These are phyloP conservation scores for Mythimna impura DNA, from an alignment of 2,888 invertebrate genomes.

Conservation along the genomic window DNA sequence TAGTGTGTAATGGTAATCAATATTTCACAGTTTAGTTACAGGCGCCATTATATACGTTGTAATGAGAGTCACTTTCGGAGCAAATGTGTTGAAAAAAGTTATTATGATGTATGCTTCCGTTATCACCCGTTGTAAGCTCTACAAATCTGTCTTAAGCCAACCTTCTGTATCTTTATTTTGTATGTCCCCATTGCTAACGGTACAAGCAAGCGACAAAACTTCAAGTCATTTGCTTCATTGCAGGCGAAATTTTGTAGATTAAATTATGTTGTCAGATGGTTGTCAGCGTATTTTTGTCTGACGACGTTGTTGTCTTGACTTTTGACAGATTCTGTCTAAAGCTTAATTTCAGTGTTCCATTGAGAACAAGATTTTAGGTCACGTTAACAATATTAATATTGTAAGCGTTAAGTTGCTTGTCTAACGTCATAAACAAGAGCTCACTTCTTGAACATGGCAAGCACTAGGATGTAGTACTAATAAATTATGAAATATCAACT, in stretches of 20 bases:
- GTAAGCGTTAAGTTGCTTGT: neutral
- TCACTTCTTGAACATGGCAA: neutral
- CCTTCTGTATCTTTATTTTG: neutral
- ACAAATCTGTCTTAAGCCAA: too few species aligned
- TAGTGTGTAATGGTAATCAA: too few species aligned
- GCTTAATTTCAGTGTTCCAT: constrained; percentile 15
- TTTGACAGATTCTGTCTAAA: constrained; percentile 30
- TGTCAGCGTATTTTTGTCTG: constrained; percentile 31
- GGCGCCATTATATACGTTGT: too few species aligned
- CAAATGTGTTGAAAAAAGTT: too few species aligned
- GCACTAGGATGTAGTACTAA: neutral
- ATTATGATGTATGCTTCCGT: neutral
- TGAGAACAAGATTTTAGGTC: neutral
- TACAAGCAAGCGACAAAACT: constrained; percentile 39
- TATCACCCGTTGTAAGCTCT: too few species aligned
- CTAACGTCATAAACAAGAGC: neutral
- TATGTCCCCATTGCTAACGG: constrained; percentile 6
- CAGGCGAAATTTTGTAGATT: constrained; percentile 40
- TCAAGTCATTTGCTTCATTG: constrained; percentile 45
- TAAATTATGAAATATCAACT: neutral
- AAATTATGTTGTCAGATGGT: constrained; percentile 17
- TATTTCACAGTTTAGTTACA: too few species aligned
- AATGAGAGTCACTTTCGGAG: too few species aligned
- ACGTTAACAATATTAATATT: neutral
- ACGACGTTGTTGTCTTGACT: constrained; percentile 25